A percentile compares a stretch with the other conserved stretches of the same genome.
phyloP scores from a whole-genome alignment of 2,113 vertebrate genomes.

The Megalops atlanticus region DNA sequence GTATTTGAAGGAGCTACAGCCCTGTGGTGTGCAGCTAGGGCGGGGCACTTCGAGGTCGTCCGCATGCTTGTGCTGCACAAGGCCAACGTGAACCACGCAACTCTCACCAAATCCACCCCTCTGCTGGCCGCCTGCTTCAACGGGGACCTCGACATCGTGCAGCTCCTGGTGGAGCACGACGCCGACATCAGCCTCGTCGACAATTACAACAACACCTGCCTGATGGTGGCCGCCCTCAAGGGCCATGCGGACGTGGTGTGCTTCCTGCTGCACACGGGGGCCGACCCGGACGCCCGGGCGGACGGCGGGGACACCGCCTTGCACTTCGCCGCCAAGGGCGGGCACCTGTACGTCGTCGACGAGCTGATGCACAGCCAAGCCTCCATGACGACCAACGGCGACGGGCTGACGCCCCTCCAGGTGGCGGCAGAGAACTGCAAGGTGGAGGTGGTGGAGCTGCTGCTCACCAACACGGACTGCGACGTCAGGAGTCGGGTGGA shows the following conservation, averaged over 20 bases:
- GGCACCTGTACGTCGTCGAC: slow-evolving; percentile 88
- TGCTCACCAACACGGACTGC: slow-evolving; percentile 84
- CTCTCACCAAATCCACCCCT: slow-evolving; percentile 93
- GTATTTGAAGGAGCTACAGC: slow-evolving; percentile 96
- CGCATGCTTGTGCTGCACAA: slow-evolving; percentile 85
- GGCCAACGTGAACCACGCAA: slow-evolving; percentile 97
- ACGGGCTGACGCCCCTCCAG: slow-evolving; percentile 93
- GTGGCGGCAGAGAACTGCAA: slow-evolving; percentile 96
- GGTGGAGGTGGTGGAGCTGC: slow-evolving; percentile 89
- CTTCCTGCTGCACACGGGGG: slow-evolving; percentile 84
- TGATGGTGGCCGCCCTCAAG: slow-evolving; percentile 98
- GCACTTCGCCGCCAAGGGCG: slow-evolving; percentile 92
- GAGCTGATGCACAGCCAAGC: slow-evolving; percentile 87
- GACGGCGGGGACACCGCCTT: slow-evolving; percentile 93
- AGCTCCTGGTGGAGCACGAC: slow-evolving; percentile 88
- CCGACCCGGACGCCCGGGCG: slow-evolving; percentile 87
- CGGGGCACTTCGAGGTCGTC: slow-evolving; percentile 93
- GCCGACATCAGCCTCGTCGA: slow-evolving; percentile 96
- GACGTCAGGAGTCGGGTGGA: slow-evolving; percentile 80
- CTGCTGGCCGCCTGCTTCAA: slow-evolving; percentile 94
- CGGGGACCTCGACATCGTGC: slow-evolving; percentile 90
- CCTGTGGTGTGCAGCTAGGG: slow-evolving; percentile 94
- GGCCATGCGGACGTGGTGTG: slow-evolving; percentile 89
- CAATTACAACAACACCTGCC: slow-evolving; percentile 98
- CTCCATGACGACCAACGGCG: slow-evolving; percentile 88